Evolutionary conservation across 2,113 vertebrate genomes (phyloP).

Genomic region (Psophia crepitans): DNA sequence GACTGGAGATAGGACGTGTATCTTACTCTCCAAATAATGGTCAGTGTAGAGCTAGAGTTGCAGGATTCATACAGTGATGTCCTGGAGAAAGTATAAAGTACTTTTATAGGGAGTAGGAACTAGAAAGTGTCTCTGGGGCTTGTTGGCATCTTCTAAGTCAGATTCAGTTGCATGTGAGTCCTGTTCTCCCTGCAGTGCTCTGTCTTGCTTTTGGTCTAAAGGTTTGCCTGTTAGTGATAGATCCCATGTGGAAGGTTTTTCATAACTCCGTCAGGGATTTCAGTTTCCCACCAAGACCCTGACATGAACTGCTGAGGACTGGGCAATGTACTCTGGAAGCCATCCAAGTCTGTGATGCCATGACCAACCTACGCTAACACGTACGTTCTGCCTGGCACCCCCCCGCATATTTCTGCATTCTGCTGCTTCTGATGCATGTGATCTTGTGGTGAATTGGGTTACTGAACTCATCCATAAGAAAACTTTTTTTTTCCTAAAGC

Average conservation of each 20-base stretch:
- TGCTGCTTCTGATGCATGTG: neutral
- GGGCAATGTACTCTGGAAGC: neutral
- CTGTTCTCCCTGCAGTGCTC: rapidly evolving
- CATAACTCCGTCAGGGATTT: neutral
- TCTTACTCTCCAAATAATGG: neutral
- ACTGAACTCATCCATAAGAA: neutral
- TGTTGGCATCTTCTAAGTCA: neutral
- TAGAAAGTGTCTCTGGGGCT: neutral
- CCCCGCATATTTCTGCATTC: neutral
- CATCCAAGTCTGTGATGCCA: rapidly evolving
- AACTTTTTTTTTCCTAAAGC: neutral
- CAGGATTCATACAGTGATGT: neutral
- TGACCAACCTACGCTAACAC: rapidly evolving
- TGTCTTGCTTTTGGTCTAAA: neutral
- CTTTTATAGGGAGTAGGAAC: neutral
- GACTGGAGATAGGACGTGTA: neutral
- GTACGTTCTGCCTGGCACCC: rapidly evolving
- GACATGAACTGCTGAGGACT: neutral
- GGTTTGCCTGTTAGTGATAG: neutral
- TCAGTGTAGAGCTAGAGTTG: neutral
- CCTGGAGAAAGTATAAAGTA: neutral
- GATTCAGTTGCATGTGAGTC: neutral
- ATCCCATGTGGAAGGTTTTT: neutral
- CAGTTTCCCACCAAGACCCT: neutral
- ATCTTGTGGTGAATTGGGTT: neutral